Conservation (phyloP, 2,113 vertebrate genomes). For the Nematolebias whitei region DNA sequence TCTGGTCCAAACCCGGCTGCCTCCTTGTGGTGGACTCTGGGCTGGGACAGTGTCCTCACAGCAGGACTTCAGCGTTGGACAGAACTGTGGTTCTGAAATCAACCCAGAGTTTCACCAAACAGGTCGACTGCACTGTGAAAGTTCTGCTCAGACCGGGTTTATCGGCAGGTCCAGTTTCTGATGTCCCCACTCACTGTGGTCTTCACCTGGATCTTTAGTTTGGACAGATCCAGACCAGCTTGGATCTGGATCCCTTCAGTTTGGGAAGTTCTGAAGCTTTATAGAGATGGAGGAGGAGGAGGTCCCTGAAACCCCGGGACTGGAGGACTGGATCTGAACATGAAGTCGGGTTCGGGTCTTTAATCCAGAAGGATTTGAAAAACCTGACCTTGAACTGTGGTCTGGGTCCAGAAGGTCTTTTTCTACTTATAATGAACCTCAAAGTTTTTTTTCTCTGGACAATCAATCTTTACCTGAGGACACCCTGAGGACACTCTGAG, state of each 20-base stretch:
- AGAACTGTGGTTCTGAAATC: slow-evolving; percentile 14
- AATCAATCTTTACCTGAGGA: slow-evolving; percentile 81
- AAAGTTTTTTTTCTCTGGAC: slow-evolving; percentile 73
- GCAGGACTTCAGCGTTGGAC: not conserved
- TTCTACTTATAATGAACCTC: slow-evolving; percentile 3
- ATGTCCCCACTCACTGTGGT: slow-evolving; percentile 30
- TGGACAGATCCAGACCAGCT: slow-evolving; percentile 13
- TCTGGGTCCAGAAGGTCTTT: not conserved
- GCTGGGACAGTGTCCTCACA: not conserved
- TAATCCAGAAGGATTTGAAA: not conserved
- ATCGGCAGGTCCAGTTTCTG: slow-evolving; percentile 16
- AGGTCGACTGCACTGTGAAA: no score
- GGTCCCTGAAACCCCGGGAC: not conserved
- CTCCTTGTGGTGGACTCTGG: no score
- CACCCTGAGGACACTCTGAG: no score
- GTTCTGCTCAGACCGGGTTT: no score
- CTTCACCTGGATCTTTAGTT: slow-evolving; percentile 5
- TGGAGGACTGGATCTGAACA: not conserved
- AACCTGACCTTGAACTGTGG: no score
- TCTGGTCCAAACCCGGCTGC: slow-evolving; percentile 26
- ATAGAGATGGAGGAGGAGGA: slow-evolving; percentile 15
- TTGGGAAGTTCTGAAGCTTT: slow-evolving; percentile 39
- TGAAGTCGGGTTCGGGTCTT: not conserved
- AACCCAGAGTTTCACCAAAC: no score
- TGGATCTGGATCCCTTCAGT: slow-evolving; percentile 7